A percentile compares a stretch with the other conserved stretches of the same genome.
phyloP scores from a whole-genome alignment of 2,888 invertebrate species.

The Drosophila anomalata region DNA sequence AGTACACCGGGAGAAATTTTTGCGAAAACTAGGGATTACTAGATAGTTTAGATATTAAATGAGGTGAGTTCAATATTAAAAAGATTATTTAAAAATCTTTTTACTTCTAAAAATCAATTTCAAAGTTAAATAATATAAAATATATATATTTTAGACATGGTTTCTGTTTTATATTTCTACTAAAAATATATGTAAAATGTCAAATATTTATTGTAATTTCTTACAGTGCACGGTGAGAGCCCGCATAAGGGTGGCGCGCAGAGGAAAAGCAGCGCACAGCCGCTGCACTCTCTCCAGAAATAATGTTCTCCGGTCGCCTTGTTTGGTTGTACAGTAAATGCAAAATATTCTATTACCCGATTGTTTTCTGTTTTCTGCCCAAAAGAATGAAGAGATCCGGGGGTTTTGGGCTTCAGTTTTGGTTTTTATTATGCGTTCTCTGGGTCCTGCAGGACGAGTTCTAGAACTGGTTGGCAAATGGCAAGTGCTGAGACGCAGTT shows the following conservation, averaged over 20 bases:
- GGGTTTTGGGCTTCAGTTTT: slow-evolving; percentile 8
- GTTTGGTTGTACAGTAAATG: slow-evolving; percentile 71
- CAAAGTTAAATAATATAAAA: no score
- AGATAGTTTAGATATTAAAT: no score
- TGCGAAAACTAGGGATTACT: neutral
- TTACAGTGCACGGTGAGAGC: neutral
- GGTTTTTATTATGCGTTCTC: slow-evolving; percentile 3
- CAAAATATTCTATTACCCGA: slow-evolving; percentile 61
- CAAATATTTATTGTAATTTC: neutral
- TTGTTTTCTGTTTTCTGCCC: slow-evolving; percentile 9
- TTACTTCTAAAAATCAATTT: no score
- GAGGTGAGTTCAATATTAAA: no score
- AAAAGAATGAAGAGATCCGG: neutral
- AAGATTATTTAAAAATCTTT: no score
- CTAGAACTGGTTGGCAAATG: slow-evolving; percentile 18
- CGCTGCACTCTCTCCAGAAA: slow-evolving; percentile 15
- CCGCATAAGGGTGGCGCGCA: slow-evolving; percentile 35
- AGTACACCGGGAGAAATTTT: slow-evolving; percentile 3
- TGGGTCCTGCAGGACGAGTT: slow-evolving; percentile 20
- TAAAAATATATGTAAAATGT: no score
- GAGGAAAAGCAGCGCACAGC: slow-evolving; percentile 18
- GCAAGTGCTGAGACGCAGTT: slow-evolving; percentile 63
- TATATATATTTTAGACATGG: no score
- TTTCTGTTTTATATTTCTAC: no score
- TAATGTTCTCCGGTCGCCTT: slow-evolving; percentile 26